Conservation (phyloP, 2,797 vertebrate species). For the Enteromius fasciolatus region DNA sequence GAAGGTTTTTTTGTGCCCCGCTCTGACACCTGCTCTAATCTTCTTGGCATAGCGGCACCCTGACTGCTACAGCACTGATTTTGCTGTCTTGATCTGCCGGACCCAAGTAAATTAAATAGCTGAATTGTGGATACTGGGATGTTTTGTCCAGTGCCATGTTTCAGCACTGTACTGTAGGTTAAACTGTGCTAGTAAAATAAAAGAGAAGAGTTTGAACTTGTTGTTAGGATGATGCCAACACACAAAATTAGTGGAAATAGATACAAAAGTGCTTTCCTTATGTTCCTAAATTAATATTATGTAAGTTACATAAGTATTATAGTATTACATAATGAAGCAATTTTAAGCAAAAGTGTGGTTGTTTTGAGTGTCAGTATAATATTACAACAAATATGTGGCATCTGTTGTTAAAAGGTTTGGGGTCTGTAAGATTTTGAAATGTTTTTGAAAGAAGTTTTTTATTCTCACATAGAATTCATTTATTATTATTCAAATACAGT, state of each 20-base stretch:
- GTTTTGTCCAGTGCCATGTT: constrained; percentile 10
- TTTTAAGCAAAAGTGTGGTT: background rate
- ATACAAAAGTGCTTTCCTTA: background rate
- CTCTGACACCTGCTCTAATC: constrained; percentile 70
- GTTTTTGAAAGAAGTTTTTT: background rate
- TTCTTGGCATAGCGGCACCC: constrained; percentile 57
- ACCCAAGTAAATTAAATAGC: constrained; percentile 20
- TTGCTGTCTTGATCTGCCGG: constrained; percentile 33
- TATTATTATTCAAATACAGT: background rate
- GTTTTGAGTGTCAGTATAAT: background rate
- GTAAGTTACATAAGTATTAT: background rate
- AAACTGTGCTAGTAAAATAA: constrained; percentile 4
- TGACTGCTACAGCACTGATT: constrained; percentile 54
- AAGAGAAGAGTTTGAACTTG: constrained; percentile 18
- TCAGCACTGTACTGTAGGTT: constrained; percentile 1
- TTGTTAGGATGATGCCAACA: background rate
- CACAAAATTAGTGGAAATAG: background rate
- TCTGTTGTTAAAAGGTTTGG: background rate
- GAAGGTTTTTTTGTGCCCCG: constrained; percentile 32
- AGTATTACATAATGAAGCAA: background rate
- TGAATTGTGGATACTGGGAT: constrained; percentile 9
- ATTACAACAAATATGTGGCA: background rate
- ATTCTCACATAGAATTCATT: background rate
- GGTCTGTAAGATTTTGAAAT: background rate
- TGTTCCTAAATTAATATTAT: background rate